A percentile compares a stretch with the other conserved stretches of the same genome.
Conservation (phyloP, 23 tunicate genomes). For the Styela plicata region DNA sequence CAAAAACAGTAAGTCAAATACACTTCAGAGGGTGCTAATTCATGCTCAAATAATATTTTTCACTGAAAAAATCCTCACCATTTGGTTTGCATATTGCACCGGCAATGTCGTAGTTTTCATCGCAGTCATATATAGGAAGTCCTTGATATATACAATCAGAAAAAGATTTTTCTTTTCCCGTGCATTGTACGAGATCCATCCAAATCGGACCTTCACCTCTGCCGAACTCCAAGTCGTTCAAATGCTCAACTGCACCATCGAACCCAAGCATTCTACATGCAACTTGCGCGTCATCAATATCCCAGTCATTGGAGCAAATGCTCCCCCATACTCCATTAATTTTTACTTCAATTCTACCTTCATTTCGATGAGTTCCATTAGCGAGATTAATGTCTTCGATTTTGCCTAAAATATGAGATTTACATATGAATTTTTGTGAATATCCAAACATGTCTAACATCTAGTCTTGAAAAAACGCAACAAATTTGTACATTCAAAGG, state of each 20-base stretch:
- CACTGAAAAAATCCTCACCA: not conserved
- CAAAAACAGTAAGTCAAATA: no score
- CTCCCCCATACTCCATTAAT: constrained; percentile 63
- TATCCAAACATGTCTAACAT: no score
- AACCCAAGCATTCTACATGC: constrained; percentile 67
- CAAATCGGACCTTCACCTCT: constrained; percentile 65
- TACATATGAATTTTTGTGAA: no score
- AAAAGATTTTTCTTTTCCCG: constrained; percentile 46
- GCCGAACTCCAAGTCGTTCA: not conserved
- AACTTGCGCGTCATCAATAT: constrained; percentile 46
- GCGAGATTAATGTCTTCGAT: constrained; percentile 24
- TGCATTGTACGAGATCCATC: constrained; percentile 37
- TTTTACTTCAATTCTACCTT: constrained; percentile 61
- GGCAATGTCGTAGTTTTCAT: not conserved
- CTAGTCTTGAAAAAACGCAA: no score
- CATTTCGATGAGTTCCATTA: constrained; percentile 47
- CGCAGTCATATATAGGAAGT: not conserved
- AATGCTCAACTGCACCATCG: constrained; percentile 40
- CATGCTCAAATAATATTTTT: no score
- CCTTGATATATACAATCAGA: constrained; percentile 17
- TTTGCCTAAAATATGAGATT: not conserved
- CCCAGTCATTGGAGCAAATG: constrained; percentile 51
- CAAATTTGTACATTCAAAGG: no score
- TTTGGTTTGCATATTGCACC: not conserved
- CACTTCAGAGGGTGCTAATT: no score